phyloP scores from a whole-genome alignment of 35 echinoderm and acorn worm genomes.

The Apostichopus parvimensis region DNA sequence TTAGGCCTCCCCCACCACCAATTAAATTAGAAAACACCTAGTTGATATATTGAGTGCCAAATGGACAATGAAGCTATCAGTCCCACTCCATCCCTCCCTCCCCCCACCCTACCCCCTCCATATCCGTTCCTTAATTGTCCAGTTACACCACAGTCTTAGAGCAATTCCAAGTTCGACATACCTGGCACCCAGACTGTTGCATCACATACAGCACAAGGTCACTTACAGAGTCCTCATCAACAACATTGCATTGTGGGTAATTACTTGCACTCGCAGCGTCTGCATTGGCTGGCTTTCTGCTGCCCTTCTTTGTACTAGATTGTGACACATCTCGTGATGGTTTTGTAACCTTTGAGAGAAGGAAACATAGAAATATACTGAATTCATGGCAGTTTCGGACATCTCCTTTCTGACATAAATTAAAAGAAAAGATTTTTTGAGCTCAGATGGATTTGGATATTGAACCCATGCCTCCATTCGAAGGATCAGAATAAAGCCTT shows the following conservation, averaged over 20 bases:
- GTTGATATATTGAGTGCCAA: too few relatives aligned
- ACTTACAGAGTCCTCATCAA: slow-evolving; percentile 30
- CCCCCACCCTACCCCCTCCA: not conserved
- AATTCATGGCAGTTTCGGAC: not conserved
- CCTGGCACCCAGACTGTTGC: slow-evolving; percentile 85
- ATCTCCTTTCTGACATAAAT: too few relatives aligned
- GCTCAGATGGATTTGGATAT: too few relatives aligned
- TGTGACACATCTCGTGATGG: not conserved
- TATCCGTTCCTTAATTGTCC: not conserved
- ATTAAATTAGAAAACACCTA: too few relatives aligned
- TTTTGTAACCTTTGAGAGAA: not conserved
- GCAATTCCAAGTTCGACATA: slow-evolving; percentile 15
- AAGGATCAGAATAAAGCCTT: too few relatives aligned
- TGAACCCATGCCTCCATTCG: too few relatives aligned
- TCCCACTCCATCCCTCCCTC: not conserved
- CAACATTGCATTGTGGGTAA: slow-evolving; percentile 51
- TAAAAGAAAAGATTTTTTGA: too few relatives aligned
- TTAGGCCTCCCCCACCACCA: too few relatives aligned
- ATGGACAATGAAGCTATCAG: too few relatives aligned
- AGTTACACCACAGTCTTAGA: not conserved
- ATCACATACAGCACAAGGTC: slow-evolving; percentile 81
- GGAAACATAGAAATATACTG: not conserved
- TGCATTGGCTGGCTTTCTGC: slow-evolving; percentile 19
- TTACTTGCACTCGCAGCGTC: slow-evolving; percentile 16
- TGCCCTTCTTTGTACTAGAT: slow-evolving; percentile 10